Conservation (phyloP, 2,888 invertebrate species). For the Brachyptera risi region DNA sequence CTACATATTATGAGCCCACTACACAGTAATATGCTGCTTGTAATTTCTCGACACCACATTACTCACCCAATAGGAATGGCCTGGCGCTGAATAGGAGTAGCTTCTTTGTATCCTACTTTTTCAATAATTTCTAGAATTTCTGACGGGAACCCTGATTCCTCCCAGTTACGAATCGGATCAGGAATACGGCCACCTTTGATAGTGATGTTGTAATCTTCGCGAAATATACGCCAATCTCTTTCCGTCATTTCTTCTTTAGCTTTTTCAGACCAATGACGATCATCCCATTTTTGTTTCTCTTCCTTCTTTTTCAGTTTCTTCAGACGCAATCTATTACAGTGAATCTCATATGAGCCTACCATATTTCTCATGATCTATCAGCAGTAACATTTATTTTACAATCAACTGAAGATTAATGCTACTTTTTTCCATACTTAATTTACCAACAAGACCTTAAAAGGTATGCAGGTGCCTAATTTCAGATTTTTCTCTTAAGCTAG, state of each 20-base stretch:
- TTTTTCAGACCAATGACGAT: conserved; percentile 98
- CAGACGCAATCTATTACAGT: conserved; percentile 56
- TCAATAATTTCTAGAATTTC: conserved; percentile 93
- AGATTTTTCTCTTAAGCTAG: too few relatives aligned
- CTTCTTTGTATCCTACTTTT: conserved; percentile 93
- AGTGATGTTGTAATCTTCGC: conserved; percentile 98
- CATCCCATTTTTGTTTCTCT: conserved; percentile 98
- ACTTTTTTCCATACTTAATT: too few relatives aligned
- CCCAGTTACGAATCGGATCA: conserved; percentile 93
- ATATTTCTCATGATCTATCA: too few relatives aligned
- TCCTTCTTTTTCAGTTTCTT: conserved; percentile 93
- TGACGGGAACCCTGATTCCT: conserved; percentile 83
- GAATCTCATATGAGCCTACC: too few relatives aligned
- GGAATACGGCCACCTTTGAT: conserved; percentile 97
- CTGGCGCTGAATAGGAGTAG: conserved; percentile 98
- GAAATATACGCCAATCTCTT: conserved; percentile 98
- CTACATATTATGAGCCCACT: too few relatives aligned
- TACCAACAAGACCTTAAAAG: too few relatives aligned
- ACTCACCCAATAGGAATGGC: conserved; percentile 91
- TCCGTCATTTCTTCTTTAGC: conserved; percentile 94
- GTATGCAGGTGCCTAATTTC: too few relatives aligned
- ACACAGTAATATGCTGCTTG: neutral
- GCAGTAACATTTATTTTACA: too few relatives aligned
- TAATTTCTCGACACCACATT: neutral
- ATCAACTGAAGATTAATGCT: too few relatives aligned